Conservation (phyloP, 2,113 vertebrate genomes). For the Trogon melanurus region DNA sequence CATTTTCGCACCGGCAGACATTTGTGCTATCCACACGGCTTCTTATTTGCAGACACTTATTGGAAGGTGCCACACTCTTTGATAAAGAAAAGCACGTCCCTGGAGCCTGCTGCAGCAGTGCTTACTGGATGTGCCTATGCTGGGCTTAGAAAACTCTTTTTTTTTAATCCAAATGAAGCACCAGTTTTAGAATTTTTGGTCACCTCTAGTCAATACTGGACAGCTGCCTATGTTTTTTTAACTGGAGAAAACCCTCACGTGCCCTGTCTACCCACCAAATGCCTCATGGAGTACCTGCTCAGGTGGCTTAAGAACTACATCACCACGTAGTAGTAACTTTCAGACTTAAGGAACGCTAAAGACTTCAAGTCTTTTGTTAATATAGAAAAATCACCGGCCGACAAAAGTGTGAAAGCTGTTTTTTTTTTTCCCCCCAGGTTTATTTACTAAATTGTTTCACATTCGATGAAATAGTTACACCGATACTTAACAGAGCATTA, state of each 20-base stretch:
- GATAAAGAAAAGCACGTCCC: no score
- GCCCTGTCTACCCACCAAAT: conserved; percentile 30
- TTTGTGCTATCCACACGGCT: no score
- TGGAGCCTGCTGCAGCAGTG: no score
- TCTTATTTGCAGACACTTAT: no score
- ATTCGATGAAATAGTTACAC: conserved; percentile 57
- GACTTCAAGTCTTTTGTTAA: not conserved
- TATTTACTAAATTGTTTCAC: conserved; percentile 71
- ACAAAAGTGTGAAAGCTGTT: not conserved
- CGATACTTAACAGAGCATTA: conserved; percentile 40
- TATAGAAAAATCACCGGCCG: not conserved
- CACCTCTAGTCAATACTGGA: no score
- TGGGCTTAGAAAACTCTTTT: no score
- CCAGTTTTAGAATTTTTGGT: no score
- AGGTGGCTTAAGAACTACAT: no score
- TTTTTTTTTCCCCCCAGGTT: conserved; percentile 19
- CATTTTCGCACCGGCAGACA: no score
- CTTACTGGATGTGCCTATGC: no score
- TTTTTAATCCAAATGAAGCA: no score
- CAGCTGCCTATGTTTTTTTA: not conserved
- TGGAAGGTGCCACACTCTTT: no score
- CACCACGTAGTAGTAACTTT: not conserved
- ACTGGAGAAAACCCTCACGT: not conserved
- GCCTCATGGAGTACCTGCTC: not conserved
- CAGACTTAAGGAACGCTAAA: not conserved